Evolutionary conservation across 1,140 invertebrate genomes (phyloP), one percentile per base, ranked within the genome.

Genomic region (Brachystomella parvula): DNA sequence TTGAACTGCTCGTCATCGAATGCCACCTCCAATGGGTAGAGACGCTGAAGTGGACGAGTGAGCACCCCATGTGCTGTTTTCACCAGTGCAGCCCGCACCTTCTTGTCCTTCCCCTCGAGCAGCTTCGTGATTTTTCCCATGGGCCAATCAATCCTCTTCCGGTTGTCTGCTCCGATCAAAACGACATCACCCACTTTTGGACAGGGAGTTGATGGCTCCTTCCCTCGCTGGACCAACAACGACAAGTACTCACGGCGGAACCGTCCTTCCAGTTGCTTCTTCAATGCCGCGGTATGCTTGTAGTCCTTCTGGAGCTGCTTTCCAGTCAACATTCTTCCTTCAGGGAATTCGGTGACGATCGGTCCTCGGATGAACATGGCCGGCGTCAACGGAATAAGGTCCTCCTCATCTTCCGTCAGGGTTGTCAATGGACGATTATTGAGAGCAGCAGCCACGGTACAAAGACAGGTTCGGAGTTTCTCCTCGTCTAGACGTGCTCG

Each of bases 341-440:
- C 30, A 28, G 26, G 30, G 15, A 28, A 26, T 28, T 28, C 57
- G 12, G 2, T 9, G 29, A 3, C 9, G 12, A 3, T 26, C 30
- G 12, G 12, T 12, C 21, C 26, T 2, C 21, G 29, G 3, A 76
- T 47, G 64, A 76, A 74, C 63, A 74, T 64, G 30, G 66, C 65
- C 3, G 75, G 71, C 1, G 75, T 75, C 17, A 77, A 53, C n/a
- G 68, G 64, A 31, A 31, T 26, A 33, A 68, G 61, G 62, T 77
- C 76, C 21, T 59, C 24, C 3, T 47, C 39, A 70, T 78, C 73
- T n/a, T 71, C 70, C 2, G 74, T 74, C 26, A 76, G 24, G 61
- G 73, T 75, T 19, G 76, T 77, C 17, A 78, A 56, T 12, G 76
- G 77, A 49, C 76, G 70, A 28, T 65, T 61, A 72, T 79, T 79